Base-by-base conservation (phyloP, 2,888 invertebrate species). In the Mayetiola destructor region DNA sequence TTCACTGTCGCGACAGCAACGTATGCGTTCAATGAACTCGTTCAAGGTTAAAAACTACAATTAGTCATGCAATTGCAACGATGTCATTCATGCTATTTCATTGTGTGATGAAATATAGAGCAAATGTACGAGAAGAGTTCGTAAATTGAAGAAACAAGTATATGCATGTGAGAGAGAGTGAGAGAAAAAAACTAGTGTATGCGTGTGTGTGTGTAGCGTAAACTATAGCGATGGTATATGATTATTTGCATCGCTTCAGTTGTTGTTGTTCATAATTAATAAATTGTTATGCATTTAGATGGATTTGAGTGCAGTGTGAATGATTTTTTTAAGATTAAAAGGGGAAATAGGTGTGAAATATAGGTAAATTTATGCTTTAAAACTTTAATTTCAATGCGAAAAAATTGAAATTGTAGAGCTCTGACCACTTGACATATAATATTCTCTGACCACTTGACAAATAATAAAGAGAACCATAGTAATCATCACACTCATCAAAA, bases 351-450 rank as follows among this genome's bases (percentile, higher is more conserved):
- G 42, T 42, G 42, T 42, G 42, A 42, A 42, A 42, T 42, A 42
- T 42, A 42, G 42, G 42, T 42, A 42, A 42, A 42, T 42, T 42
- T 42, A 42, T 42, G 42, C 42, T 42, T 42, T 21, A 42, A 42
- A 42, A 42, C 42, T 42, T 42, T 21, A 40, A 40, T n/a, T n/a
- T n/a, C n/a, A n/a, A n/a, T n/a, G n/a, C n/a, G n/a, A n/a, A n/a
- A n/a, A n/a, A n/a, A n/a, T 40, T 18, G 39, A 40, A 40, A 40
- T 40, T 40, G 39, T 40, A 40, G 39, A 40, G 6, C n/a, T 40
- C 32, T 32, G 32, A 32, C 32, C 32, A 32, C 32, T 32, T 32
- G 32, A 32, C 32, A 32, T 9, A 32, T 32, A 32, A 32, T 32
- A 32, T 9, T n/a, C n/a, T n/a, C n/a, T n/a, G n/a, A n/a, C n/a